Evolutionary conservation across 1,140 invertebrate genomes (phyloP), one percentile per base, ranked within the genome.

Genomic region (Yoshiicerus persimilis): DNA sequence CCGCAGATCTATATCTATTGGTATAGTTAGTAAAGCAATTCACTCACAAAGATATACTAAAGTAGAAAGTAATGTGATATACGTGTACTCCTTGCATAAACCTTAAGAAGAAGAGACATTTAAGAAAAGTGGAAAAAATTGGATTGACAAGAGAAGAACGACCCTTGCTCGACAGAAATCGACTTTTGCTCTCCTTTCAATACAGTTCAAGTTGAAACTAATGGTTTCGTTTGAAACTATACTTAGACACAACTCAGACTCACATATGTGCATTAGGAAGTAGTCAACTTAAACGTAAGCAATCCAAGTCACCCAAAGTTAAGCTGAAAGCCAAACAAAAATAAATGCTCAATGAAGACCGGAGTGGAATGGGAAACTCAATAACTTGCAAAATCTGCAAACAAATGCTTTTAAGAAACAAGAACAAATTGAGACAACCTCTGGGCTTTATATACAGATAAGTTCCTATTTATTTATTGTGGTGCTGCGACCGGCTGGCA

Each of bases 371-470:
- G 62, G 20, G 70, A 75, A 75, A 75, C 32, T 34, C 32, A 34
- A 80, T 38, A 80, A 23, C 75, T 34, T 80, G 75, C 75, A 25
- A 80, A 80, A 80, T 36, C 75, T 8, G 34, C 16, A 80, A 36
- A 84, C 38, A 32, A 84, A 84, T 84, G 38, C 23, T 80, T 80
- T 85, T 56, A 85, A 30, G n/a, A 30, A 85, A 56, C 38, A 41
- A 56, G 41, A 80, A 80, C 75, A 80, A 80, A 80, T 80, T 80
- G 75, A 80, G 75, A 34, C 75, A 80, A 13, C 11, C 75, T 80
- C 32, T 34, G 62, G 62, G 32, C 34, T 80, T 80, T 80, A 36
- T 80, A 5, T 20, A 47, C 41, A 47, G n/a, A n/a, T n/a, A n/a
- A n/a, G n/a, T n/a, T 56, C n/a, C 3, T 56, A 56, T 56, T 56